Conservation (phyloP, 2,797 vertebrate genomes). For the Poeciliopsis paucimaculata region DNA sequence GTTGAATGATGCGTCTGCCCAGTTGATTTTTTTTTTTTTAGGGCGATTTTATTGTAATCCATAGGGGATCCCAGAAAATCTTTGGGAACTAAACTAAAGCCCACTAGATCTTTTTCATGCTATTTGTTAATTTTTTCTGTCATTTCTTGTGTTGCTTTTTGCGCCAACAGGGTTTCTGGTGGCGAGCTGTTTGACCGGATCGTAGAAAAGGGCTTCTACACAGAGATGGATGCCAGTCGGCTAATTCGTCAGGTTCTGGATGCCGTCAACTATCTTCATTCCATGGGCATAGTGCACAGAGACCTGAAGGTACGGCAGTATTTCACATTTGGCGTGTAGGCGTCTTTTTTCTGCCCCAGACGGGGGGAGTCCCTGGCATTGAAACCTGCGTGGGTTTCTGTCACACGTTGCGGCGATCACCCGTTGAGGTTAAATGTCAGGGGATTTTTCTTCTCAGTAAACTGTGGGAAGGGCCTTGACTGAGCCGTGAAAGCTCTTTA, state of each 20-base stretch:
- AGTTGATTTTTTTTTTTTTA: too few relatives aligned
- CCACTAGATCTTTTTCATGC: background rate
- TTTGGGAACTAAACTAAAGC: too few relatives aligned
- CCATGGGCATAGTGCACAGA: conserved; percentile 94
- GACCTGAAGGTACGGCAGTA: conserved; percentile 89
- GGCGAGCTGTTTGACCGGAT: conserved; percentile 96
- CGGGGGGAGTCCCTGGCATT: conserved; percentile 26
- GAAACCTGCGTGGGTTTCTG: conserved; percentile 9
- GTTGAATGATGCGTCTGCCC: too few relatives aligned
- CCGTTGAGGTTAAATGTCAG: conserved; percentile 40
- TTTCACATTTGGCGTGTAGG: background rate
- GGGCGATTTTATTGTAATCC: too few relatives aligned
- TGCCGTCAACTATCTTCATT: conserved; percentile 94
- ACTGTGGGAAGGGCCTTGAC: conserved; percentile 24
- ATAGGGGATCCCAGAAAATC: too few relatives aligned
- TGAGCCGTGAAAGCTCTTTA: conserved; percentile 20
- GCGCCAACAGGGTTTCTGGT: conserved; percentile 87
- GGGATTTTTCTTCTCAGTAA: conserved; percentile 33
- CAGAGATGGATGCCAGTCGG: conserved; percentile 94
- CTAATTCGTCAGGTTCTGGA: conserved; percentile 94
- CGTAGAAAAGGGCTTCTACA: conserved; percentile 97
- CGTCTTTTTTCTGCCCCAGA: background rate
- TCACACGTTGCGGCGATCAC: conserved; percentile 7
- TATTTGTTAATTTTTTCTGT: background rate
- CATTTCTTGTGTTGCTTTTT: background rate